These are phyloP conservation scores for Toxonevra muliebris DNA, from an alignment of 2,888 invertebrate genomes.

Conservation along the genomic window DNA sequence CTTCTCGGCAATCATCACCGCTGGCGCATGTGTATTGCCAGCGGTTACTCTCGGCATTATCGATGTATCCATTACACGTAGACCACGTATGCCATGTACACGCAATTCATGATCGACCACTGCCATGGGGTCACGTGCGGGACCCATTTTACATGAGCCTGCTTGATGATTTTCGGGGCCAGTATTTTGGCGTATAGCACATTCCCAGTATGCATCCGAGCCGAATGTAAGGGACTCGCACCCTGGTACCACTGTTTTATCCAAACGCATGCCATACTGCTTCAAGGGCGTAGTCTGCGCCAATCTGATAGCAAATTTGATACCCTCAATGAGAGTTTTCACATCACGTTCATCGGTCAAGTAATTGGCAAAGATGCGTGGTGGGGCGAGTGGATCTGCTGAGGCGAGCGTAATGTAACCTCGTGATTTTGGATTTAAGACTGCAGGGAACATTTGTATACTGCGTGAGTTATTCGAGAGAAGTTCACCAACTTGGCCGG, in stretches of 20 bases:
- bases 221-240: slow-evolving; percentile 81
- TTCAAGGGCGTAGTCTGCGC: slow-evolving; percentile 74
- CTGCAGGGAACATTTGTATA: slow-evolving; percentile 81
- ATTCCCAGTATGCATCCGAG: slow-evolving; percentile 78
- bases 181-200: slow-evolving; percentile 75
- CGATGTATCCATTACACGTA: slow-evolving; percentile 81
- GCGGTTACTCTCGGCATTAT: slow-evolving; percentile 82
- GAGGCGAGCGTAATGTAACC: slow-evolving; percentile 80
- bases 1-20: slow-evolving; percentile 85
- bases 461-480: slow-evolving; percentile 75
- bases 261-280: slow-evolving; percentile 78
- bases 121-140: slow-evolving; percentile 73
- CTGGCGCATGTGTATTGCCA: slow-evolving; percentile 81
- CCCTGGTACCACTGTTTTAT: slow-evolving; percentile 76
- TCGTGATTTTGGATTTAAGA: slow-evolving; percentile 86
- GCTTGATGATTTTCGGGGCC: slow-evolving; percentile 86
- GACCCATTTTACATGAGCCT: slow-evolving; percentile 86
- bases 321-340: slow-evolving; percentile 81
- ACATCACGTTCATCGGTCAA: slow-evolving; percentile 73
- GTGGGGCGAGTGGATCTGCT: slow-evolving; percentile 81
- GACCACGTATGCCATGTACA: slow-evolving; percentile 71
- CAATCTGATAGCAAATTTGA: slow-evolving; percentile 78
- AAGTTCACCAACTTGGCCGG: slow-evolving; percentile 85
- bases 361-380: slow-evolving; percentile 85
- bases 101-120: slow-evolving; percentile 76